Evolutionary conservation across 2,888 invertebrate genomes (phyloP), one percentile per base, ranked within the genome.

Genomic region (Andrena trimmerana): DNA sequence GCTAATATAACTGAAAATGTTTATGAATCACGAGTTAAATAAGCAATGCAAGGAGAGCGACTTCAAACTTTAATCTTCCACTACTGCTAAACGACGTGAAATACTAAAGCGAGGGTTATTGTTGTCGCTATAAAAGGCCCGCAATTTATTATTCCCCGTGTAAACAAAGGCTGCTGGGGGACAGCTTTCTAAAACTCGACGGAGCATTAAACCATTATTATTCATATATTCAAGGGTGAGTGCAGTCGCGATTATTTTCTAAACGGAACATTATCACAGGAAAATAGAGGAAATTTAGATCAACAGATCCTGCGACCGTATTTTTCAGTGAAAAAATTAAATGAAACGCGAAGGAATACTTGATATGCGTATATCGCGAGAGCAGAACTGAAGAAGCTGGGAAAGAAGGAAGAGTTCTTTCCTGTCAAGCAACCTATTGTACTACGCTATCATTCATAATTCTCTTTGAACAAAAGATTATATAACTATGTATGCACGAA

Each of bases 121-220:
- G 76, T 68, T 63, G 67, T 52, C 48, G 54, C 42, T 52, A 78
- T 63, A 78, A 78, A 78, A 50, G 52, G 31, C 31, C 65, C 31
- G 75, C 68, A 75, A 75, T 65, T 75, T 74, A 68, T 60, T 48
- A 75, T 68, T 68, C 68, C 33, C 48, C 27, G 60, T 62, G 67
- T 67, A 78, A 67, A 78, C 75, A 75, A 75, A 67, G 73, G 52
- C 62, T 31, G 54, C 31, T 27, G 73, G 50, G 42, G 59, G 60
- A 50, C 50, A 29, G 78, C 66, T 57, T 73, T 67, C 73, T 50
- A 52, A 52, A 70, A 54, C 54, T 29, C 50, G 72, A 48, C 60
- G 66, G 57, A 60, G 33, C 66, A 60, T 73, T 78, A 78, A 73
- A 78, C 24, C 60, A 73, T 67, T 52, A 67, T 73, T 67, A 78